These are phyloP conservation scores for Holotrichia oblita DNA, from an alignment of 1,140 invertebrate species.

Conservation along the genomic window DNA sequence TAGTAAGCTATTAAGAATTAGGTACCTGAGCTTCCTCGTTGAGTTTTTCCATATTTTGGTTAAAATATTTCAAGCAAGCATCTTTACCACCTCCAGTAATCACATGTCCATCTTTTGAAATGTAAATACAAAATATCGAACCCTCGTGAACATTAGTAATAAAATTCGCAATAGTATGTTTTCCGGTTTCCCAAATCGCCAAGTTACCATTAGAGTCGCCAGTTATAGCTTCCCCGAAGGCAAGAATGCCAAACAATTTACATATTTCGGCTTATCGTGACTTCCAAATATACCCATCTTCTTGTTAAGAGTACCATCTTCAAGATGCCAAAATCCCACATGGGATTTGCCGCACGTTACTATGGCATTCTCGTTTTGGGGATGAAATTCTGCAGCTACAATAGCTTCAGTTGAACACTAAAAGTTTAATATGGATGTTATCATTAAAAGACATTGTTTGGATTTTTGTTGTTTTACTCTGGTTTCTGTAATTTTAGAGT, in stretches of 20 bases:
- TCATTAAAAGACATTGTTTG: too few species aligned
- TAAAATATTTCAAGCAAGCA: constrained; percentile 79
- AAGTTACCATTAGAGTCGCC: constrained; percentile 92
- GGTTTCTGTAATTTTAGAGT: constrained; percentile 87
- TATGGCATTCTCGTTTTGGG: constrained; percentile 85
- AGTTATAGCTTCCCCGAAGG: constrained; percentile 79
- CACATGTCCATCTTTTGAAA: constrained; percentile 83
- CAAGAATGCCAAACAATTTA: constrained; percentile 89
- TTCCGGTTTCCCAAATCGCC: constrained; percentile 87
- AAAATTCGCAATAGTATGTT: constrained; percentile 64
- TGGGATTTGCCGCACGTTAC: constrained; percentile 92
- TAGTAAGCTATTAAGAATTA: too few species aligned
- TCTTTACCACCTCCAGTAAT: constrained; percentile 86
- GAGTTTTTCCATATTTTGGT: constrained; percentile 72
- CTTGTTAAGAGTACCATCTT: constrained; percentile 86
- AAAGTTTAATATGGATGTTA: too few species aligned
- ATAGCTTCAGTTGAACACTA: constrained; percentile 93
- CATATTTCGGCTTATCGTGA: constrained; percentile 92
- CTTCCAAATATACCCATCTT: constrained; percentile 90
- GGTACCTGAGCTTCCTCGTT: constrained; percentile 79
- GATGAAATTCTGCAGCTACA: constrained; percentile 92
- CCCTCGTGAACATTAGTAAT: constrained; percentile 83
- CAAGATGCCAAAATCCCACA: constrained; percentile 91
- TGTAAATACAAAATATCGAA: constrained; percentile 86
- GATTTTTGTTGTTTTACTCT: constrained; percentile 81